A percentile compares a stretch with the other conserved stretches of the same genome.
These are phyloP conservation scores for Heliconius hortense DNA, from an alignment of 2,888 invertebrate genomes.

Conservation along the genomic window DNA sequence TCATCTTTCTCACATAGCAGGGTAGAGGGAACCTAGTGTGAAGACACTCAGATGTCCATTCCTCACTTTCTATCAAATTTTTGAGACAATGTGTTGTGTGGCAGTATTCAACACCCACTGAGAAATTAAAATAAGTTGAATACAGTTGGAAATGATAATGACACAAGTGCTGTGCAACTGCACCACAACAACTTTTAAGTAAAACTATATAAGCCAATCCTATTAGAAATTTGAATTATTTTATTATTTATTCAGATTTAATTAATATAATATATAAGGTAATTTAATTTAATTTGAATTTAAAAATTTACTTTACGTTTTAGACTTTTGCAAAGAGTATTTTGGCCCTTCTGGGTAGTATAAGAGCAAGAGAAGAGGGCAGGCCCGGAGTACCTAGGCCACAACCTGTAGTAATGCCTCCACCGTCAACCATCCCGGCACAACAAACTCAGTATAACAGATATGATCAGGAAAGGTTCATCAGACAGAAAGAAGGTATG, in stretches of 20 bases:
- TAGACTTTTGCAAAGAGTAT: conserved; percentile 96
- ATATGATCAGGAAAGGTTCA: conserved; percentile 99
- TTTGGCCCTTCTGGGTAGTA: conserved; percentile 93
- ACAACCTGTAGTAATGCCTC: conserved; percentile 83
- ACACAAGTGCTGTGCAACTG: too few species aligned
- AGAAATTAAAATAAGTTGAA: too few species aligned
- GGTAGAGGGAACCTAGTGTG: too few species aligned
- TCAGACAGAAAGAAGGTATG: conserved; percentile 92
- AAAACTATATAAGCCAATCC: background rate
- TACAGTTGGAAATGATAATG: too few species aligned
- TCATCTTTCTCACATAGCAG: too few species aligned
- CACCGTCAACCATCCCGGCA: conserved; percentile 85
- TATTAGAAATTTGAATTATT: background rate
- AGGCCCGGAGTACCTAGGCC: conserved; percentile 77
- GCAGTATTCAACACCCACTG: too few species aligned
- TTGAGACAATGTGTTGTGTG: too few species aligned
- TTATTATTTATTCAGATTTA: background rate
- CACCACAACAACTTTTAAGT: background rate
- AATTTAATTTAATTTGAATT: background rate
- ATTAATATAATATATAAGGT: too few species aligned
- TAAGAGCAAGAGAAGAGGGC: conserved; percentile 96
- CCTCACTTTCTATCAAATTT: too few species aligned
- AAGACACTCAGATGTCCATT: too few species aligned
- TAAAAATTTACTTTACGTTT: conserved; percentile 41
- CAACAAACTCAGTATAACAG: conserved; percentile 95